Evolutionary conservation across 2,888 invertebrate species (phyloP).

Genomic region (Fragum whitleyi): DNA sequence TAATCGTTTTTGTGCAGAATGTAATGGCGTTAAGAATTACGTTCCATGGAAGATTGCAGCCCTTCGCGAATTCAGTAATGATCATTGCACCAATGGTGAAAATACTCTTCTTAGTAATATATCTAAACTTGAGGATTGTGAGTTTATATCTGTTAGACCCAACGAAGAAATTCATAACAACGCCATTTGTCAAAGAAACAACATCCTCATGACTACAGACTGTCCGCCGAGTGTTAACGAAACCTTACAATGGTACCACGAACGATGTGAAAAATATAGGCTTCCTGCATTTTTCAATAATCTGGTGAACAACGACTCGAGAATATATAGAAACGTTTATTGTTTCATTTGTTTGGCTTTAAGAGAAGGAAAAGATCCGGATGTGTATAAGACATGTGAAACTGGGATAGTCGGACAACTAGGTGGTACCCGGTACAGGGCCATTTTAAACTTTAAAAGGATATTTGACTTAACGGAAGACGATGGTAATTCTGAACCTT

Average conservation of each 20-base stretch:
- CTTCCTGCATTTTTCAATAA: neutral
- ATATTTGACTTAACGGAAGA: neutral
- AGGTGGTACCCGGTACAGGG: neutral
- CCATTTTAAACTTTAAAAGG: neutral
- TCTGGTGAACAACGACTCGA: neutral
- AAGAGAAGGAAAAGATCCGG: too few species aligned
- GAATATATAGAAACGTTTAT: neutral
- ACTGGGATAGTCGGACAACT: neutral
- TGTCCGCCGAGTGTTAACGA: neutral
- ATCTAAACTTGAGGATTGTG: neutral
- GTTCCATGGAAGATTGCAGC: neutral
- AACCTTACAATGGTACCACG: neutral
- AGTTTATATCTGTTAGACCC: neutral
- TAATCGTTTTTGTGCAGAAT: constrained; percentile 1
- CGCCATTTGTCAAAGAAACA: neutral
- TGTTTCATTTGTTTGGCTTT: neutral
- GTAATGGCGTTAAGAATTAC: neutral
- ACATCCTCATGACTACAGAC: neutral
- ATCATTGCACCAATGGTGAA: neutral
- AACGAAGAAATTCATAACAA: constrained; percentile 1
- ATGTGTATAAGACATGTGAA: neutral
- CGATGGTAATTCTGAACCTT: neutral
- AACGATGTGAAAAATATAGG: constrained; percentile 3
- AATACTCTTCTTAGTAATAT: neutral
- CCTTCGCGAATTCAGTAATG: neutral